Evolutionary conservation across 1,140 invertebrate species (phyloP), one percentile per base, ranked within the genome.

Genomic region (Trichomalopsis sarcophagae): DNA sequence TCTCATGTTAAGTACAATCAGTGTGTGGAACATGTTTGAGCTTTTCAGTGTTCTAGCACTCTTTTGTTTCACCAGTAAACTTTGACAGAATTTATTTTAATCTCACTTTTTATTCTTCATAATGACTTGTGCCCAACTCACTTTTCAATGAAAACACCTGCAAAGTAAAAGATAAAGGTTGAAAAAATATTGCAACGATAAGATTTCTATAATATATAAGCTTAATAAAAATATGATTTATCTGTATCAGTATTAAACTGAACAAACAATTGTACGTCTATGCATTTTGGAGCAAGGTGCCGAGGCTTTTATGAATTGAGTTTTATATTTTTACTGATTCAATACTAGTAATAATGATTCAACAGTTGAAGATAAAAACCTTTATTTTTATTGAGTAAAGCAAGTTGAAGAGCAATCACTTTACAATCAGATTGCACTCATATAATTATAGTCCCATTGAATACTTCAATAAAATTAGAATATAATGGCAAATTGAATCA

Each of bases 1-100:
- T 86, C 86, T 84, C 47, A 73, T 85, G 17, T 87, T 87, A 36
- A 84, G 76, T 87, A 84, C 68, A 75, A 88, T 75, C 23, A 84
- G 13, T 75, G 10, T 30, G 27, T 81, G 66, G 47, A 76, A 82
- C 80, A 85, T 85, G 5, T 21, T 82, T 30, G 55, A 71, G 27
- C 68, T 44, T 77, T 85, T 27, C 23, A n/a, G 36, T 66, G 33
- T n/a, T 75, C 30, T 13, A 44, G 14, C 79, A 81, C 21, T 81
- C 74, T 79, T 76, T 73, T 81, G 1, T 33, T 69, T 36, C 71
- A 81, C 71, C 36, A 71, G 10, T 47, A 17, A 27, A 78, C n/a
- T 84, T 36, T 73, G 6, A 33, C 23, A 78, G 9, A 50, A 84
- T 74, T 33, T 27, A 36, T 40, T 55, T 75, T 55, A 6, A 73